phyloP scores from a whole-genome alignment of 2,888 invertebrate genomes.

The Rapana venosa region DNA sequence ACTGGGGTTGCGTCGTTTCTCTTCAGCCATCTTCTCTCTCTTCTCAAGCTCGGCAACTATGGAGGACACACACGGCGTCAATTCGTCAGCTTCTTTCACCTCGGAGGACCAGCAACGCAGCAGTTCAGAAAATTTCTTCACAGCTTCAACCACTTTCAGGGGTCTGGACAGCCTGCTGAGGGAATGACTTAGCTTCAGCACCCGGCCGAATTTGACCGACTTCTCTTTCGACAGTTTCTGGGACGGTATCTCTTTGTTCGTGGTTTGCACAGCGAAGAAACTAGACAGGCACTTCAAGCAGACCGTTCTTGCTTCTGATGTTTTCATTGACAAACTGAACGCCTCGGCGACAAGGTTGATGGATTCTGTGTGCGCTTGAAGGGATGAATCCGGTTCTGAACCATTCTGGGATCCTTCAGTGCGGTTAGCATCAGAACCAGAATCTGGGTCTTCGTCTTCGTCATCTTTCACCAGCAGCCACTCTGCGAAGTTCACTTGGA shows the following conservation, averaged over 20 bases:
- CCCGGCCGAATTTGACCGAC: constrained; percentile 16
- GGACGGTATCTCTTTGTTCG: background rate
- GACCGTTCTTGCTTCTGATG: background rate
- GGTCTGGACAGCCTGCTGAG: background rate
- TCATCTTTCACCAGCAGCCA: background rate
- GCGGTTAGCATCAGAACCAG: background rate
- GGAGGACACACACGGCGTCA: background rate
- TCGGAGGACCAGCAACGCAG: background rate
- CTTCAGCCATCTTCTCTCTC: constrained; percentile 32
- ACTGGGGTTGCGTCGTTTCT: constrained; percentile 26
- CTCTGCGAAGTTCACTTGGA: background rate
- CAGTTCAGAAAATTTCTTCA: background rate
- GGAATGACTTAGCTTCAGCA: background rate
- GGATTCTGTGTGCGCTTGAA: background rate
- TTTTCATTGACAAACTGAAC: background rate
- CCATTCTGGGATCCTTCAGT: too few species aligned
- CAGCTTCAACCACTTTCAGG: background rate
- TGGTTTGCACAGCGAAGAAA: background rate
- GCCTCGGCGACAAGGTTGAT: background rate
- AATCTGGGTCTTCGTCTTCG: background rate
- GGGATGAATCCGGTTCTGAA: background rate
- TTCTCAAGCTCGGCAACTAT: background rate
- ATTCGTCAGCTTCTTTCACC: background rate
- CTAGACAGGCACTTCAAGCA: background rate
- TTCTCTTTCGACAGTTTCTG: constrained; percentile 5